These are phyloP conservation scores for Barbus barbus DNA, from an alignment of 2,113 vertebrate genomes.

Conservation along the genomic window DNA sequence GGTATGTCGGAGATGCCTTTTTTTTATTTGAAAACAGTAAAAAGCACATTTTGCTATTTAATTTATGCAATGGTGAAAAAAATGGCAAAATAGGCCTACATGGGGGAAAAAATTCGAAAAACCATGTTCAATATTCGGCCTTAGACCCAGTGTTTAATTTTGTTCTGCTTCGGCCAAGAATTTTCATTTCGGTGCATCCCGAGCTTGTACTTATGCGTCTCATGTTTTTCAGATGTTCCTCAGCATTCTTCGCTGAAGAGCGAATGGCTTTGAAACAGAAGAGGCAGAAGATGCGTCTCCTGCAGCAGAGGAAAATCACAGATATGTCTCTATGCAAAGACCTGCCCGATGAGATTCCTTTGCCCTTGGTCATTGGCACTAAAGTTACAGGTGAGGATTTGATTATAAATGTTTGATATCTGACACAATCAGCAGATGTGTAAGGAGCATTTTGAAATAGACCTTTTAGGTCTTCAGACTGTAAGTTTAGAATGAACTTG, in stretches of 20 bases:
- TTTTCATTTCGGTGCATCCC: too few species aligned
- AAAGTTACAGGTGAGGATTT: conserved; percentile 90
- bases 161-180: too few species aligned
- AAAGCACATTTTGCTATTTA: too few species aligned
- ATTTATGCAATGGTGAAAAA: too few species aligned
- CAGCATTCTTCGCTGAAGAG: conserved; percentile 97
- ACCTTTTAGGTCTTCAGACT: neutral
- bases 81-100: too few species aligned
- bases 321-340: conserved; percentile 97
- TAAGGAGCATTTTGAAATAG: neutral
- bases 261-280: conserved; percentile 92
- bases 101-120: too few species aligned
- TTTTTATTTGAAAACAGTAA: too few species aligned
- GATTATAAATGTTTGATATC: neutral
- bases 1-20: too few species aligned
- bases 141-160: too few species aligned
- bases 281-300: conserved; percentile 92
- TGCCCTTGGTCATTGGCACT: conserved; percentile 95
- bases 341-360: conserved; percentile 95
- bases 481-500: neutral
- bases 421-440: neutral
- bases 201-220: too few species aligned
- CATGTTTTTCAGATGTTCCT: conserved; percentile 85
- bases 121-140: too few species aligned
- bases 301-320: conserved; percentile 94